Conservation (phyloP, 2,113 vertebrate species). For the Sula dactylatra region DNA sequence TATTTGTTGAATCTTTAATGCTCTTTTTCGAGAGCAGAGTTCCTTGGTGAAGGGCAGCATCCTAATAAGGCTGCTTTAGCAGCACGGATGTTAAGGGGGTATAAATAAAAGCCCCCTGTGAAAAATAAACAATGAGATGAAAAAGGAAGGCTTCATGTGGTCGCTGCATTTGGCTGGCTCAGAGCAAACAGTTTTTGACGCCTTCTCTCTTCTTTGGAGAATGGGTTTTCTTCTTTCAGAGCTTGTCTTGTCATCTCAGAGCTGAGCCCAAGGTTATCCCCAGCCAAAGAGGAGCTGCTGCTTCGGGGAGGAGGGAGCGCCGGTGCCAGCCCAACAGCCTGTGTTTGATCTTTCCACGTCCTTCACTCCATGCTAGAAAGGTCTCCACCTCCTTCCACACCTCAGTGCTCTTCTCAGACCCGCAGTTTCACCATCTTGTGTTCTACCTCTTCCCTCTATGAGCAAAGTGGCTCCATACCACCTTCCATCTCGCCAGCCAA, state of each 20-base stretch:
- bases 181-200: background rate
- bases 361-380: background rate
- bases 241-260: background rate
- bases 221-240: background rate
- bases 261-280: background rate
- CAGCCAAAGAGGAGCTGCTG: background rate
- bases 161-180: background rate
- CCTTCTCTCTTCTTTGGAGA: background rate
- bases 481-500: background rate
- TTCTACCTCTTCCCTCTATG: background rate
- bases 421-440: background rate
- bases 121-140: conserved; percentile 29
- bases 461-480: background rate
- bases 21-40: conserved; percentile 54
- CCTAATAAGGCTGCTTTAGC: conserved; percentile 63
- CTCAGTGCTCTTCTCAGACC: background rate
- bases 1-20: conserved; percentile 70
- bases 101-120: conserved; percentile 46
- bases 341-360: background rate
- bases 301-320: background rate
- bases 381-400: background rate
- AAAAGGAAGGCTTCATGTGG: background rate
- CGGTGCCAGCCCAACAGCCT: background rate
- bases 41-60: conserved; percentile 56
- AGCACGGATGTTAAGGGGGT: conserved; percentile 33